phyloP scores from a whole-genome alignment of 2,113 vertebrate genomes.

The Aldabrachelys gigantea region DNA sequence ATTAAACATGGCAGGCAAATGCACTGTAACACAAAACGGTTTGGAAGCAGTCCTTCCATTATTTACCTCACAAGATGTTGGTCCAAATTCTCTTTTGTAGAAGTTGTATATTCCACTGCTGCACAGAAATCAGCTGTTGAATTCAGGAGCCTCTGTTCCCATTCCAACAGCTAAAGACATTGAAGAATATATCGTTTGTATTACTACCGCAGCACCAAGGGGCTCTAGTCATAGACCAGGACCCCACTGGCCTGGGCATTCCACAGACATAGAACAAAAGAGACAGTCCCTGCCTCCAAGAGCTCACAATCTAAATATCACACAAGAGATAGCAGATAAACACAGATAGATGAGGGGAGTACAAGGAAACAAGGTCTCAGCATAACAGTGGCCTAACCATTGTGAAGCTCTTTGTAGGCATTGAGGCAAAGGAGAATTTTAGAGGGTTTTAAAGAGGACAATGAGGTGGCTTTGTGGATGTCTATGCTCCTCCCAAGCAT shows the following conservation, averaged over 20 bases:
- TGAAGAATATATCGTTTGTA: background rate
- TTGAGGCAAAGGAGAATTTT: background rate
- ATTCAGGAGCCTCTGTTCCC: background rate
- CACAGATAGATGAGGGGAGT: background rate
- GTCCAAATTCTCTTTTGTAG: background rate
- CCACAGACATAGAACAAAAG: background rate
- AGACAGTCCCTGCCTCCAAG: background rate
- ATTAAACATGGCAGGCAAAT: background rate
- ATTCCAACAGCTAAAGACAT: background rate
- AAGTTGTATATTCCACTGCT: background rate
- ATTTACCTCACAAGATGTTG: background rate
- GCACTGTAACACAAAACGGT: background rate
- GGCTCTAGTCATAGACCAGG: background rate
- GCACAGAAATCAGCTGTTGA: background rate
- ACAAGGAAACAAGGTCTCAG: background rate
- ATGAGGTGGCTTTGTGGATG: background rate
- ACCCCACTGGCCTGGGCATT: background rate
- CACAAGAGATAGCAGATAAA: background rate
- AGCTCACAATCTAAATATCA: background rate
- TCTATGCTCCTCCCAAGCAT: background rate
- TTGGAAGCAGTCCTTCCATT: background rate
- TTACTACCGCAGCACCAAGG: background rate
- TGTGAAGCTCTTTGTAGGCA: background rate
- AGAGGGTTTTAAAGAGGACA: background rate
- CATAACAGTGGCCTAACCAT: background rate